These are phyloP conservation scores for Ischnus inquisitorius DNA, from an alignment of 2,888 invertebrate species.

Conservation along the genomic window DNA sequence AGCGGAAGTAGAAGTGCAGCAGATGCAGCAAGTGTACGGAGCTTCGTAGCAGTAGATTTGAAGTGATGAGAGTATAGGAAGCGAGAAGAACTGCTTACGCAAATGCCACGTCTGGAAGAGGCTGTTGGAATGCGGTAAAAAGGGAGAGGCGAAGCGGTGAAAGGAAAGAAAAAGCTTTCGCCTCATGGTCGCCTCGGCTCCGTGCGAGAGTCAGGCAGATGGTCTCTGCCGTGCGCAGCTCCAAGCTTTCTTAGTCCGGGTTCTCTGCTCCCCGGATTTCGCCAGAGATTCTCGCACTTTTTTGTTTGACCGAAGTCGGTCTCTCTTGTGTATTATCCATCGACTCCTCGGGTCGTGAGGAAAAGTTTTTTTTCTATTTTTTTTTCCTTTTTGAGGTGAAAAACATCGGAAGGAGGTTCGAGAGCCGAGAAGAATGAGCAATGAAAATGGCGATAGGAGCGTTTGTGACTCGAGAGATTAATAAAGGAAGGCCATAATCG, in stretches of 20 bases:
- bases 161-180: slow-evolving; percentile 74
- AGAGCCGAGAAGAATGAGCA: slow-evolving; percentile 24
- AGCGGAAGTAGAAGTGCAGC: slow-evolving; percentile 64
- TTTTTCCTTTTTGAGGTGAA: background rate
- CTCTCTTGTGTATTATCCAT: slow-evolving; percentile 45
- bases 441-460: slow-evolving; percentile 72
- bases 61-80: slow-evolving; percentile 53
- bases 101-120: slow-evolving; percentile 78
- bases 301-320: slow-evolving; percentile 67
- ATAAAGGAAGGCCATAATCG: slow-evolving; percentile 81
- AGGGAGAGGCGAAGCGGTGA: slow-evolving; percentile 73
- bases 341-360: background rate
- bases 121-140: slow-evolving; percentile 81
- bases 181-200: slow-evolving; percentile 63
- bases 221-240: slow-evolving; percentile 54
- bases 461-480: slow-evolving; percentile 79
- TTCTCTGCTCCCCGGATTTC: slow-evolving; percentile 64
- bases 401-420: background rate
- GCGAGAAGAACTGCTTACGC: slow-evolving; percentile 80
- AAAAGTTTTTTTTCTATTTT: background rate
- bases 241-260: slow-evolving; percentile 65
- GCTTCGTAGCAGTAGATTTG: slow-evolving; percentile 47
- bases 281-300: slow-evolving; percentile 57
- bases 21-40: slow-evolving; percentile 54
- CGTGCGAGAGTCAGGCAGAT: slow-evolving; percentile 78